Evolutionary conservation across 1,140 invertebrate genomes (phyloP).

Genomic region (Hycleus phaleratus): DNA sequence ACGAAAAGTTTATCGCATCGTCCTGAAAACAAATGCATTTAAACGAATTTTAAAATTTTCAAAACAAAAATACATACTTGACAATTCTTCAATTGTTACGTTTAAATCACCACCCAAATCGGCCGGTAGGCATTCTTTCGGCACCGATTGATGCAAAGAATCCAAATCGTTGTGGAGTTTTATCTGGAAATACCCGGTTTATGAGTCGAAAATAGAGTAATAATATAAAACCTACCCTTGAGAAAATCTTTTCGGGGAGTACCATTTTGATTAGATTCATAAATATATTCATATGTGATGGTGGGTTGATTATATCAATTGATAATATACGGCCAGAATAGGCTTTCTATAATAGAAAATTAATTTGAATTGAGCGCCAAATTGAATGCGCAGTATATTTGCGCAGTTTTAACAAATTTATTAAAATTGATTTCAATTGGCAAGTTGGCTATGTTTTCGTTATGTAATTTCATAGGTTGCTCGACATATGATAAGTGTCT

Average conservation of each 20-base stretch:
- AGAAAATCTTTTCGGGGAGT: not conserved
- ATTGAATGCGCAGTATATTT: not conserved
- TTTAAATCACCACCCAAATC: slow-evolving; percentile 61
- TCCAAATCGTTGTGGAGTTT: slow-evolving; percentile 66
- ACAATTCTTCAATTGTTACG: no score
- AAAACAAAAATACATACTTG: no score
- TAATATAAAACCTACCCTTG: not conserved
- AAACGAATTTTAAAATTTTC: no score
- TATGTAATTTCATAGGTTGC: no score
- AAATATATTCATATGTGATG: not conserved
- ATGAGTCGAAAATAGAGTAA: no score
- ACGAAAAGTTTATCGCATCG: slow-evolving; percentile 6
- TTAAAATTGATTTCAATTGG: no score
- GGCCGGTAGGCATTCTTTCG: slow-evolving; percentile 65
- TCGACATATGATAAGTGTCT: not conserved
- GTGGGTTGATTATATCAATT: slow-evolving; percentile 2
- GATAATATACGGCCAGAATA: not conserved
- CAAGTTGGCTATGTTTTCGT: no score
- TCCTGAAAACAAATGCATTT: not conserved
- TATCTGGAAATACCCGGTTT: slow-evolving; percentile 46
- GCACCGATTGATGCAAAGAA: slow-evolving; percentile 66
- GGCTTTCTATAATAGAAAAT: slow-evolving; percentile 3
- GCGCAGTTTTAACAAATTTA: not conserved
- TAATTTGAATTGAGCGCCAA: not conserved
- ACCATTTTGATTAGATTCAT: not conserved